Percentiles rank a stretch among this genome's conserved stretches.
phyloP scores from a whole-genome alignment of 53 echinoderm and acorn worm genomes.

The Actinopyga echinites region DNA sequence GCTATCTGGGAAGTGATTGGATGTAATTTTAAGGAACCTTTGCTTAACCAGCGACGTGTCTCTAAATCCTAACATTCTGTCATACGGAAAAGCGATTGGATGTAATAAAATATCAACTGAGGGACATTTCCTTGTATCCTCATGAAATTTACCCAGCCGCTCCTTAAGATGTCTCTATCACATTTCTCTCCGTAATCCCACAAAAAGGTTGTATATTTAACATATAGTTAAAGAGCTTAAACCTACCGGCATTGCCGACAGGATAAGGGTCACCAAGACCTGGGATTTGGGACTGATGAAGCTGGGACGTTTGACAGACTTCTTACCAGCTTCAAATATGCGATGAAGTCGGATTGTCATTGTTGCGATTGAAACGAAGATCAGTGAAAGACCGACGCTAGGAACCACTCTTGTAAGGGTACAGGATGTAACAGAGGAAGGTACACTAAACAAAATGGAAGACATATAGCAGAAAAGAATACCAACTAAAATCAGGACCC shows the following conservation, averaged over 20 bases:
- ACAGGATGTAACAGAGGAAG: constrained; percentile 46
- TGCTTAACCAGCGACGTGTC: no score
- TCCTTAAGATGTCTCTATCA: no score
- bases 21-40: no score
- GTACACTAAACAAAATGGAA: constrained; percentile 57
- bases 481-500: constrained; percentile 82
- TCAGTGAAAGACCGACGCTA: constrained; percentile 66
- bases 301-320: constrained; percentile 75
- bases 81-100: no score
- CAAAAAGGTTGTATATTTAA: no score
- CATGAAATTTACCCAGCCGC: no score
- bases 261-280: constrained; percentile 53
- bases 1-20: no score
- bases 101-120: no score
- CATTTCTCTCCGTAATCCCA: no score
- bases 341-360: constrained; percentile 88
- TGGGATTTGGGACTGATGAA: constrained; percentile 88
- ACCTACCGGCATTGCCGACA: constrained; percentile 77
- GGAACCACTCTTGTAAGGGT: constrained; percentile 64
- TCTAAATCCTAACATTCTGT: no score
- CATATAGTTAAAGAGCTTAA: no score
- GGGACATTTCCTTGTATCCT: no score
- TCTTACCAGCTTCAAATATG: constrained; percentile 78
- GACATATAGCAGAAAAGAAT: constrained; percentile 61
- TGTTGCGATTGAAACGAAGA: constrained; percentile 82